Conservation (phyloP, 2,113 vertebrate species). For the Cygnus atratus region DNA sequence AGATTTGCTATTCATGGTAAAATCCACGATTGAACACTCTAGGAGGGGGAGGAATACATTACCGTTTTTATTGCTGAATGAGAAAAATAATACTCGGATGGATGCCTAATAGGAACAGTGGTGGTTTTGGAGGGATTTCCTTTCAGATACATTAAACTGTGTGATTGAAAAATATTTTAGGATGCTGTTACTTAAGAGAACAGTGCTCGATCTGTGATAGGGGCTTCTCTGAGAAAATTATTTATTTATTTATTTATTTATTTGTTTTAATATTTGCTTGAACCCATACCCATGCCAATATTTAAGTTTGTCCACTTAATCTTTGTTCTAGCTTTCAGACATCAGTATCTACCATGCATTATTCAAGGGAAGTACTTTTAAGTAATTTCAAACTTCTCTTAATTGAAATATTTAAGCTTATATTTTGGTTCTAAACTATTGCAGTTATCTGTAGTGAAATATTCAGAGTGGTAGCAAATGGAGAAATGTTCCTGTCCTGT, state of each 20-base stretch:
- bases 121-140: conserved; percentile 5
- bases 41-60: background rate
- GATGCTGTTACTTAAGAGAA: background rate
- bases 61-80: background rate
- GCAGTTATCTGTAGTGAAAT: background rate
- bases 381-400: background rate
- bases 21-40: conserved; percentile 14
- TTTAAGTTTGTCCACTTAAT: background rate
- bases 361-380: background rate
- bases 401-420: background rate
- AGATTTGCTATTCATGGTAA: background rate
- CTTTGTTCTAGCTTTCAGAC: background rate
- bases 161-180: background rate
- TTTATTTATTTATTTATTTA: no score
- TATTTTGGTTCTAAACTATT: background rate
- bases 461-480: background rate
- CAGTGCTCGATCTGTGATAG: background rate
- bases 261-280: background rate
- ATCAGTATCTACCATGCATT: background rate
- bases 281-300: background rate
- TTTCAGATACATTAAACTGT: background rate
- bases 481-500: background rate
- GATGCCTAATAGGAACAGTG: background rate
- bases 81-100: conserved; percentile 25
- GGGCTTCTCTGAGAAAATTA: background rate